phyloP scores from a whole-genome alignment of 1,140 invertebrate species.

The Whitmania pigra region DNA sequence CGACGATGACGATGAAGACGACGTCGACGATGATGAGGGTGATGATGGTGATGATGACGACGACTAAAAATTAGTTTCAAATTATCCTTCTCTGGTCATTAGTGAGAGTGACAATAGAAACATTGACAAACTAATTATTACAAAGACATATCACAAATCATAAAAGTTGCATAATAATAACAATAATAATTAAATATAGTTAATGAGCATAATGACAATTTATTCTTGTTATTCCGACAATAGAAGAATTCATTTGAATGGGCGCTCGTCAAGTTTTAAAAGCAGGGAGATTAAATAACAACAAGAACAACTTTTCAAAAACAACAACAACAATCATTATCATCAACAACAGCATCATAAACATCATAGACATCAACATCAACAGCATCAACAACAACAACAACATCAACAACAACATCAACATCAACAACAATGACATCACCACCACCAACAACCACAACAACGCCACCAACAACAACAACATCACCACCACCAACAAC shows the following conservation, averaged over 20 bases:
- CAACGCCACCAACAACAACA: too few relatives aligned
- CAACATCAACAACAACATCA: too few relatives aligned
- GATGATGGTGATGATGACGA: background rate
- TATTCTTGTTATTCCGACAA: background rate
- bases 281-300: background rate
- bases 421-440: too few relatives aligned
- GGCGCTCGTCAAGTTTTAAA: background rate
- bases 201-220: background rate
- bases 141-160: background rate
- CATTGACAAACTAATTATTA: background rate
- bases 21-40: too few relatives aligned
- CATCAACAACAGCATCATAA: too few relatives aligned
- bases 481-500: too few relatives aligned
- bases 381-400: too few relatives aligned
- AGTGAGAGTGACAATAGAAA: background rate
- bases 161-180: background rate
- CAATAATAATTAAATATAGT: background rate
- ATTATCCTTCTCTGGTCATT: background rate
- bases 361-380: too few relatives aligned
- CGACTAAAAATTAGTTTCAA: background rate
- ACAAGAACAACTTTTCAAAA: background rate
- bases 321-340: too few relatives aligned
- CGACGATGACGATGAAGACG: background rate
- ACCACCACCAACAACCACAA: too few relatives aligned
- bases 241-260: background rate